These are phyloP conservation scores for Odontocerum albicorne DNA, from an alignment of 2,888 invertebrate species.

Conservation along the genomic window DNA sequence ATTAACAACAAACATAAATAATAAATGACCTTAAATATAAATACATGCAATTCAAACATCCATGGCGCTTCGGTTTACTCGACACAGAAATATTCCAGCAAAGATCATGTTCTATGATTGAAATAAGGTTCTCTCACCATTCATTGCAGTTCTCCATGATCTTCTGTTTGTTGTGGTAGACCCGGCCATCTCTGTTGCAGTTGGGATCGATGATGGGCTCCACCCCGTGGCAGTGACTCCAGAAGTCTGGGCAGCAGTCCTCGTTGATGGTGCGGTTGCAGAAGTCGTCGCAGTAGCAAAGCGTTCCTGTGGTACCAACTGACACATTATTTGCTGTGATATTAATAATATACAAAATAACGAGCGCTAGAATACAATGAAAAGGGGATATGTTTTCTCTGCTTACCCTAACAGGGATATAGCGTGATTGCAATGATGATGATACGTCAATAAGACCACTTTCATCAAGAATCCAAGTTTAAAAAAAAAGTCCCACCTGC, in stretches of 20 bases:
- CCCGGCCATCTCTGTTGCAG: constrained; percentile 58
- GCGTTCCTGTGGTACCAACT: constrained; percentile 60
- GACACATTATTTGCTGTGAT: constrained; percentile 5
- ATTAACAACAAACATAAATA: not conserved
- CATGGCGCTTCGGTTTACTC: too few relatives aligned
- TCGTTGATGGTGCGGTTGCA: constrained; percentile 73
- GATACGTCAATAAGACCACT: too few relatives aligned
- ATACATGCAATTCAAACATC: constrained; percentile 1
- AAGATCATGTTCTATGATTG: not conserved
- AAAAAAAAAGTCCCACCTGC: not conserved
- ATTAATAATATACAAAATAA: constrained; percentile 4
- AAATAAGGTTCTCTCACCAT: constrained; percentile 59
- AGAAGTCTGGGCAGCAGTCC: constrained; percentile 95
- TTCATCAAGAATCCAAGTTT: not conserved
- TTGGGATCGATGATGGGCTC: constrained; percentile 40
- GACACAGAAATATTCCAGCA: too few relatives aligned
- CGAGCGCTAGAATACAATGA: too few relatives aligned
- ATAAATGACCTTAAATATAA: not conserved
- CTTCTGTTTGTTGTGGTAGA: constrained; percentile 55
- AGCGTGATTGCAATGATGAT: too few relatives aligned
- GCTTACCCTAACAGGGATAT: too few relatives aligned
- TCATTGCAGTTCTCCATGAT: constrained; percentile 70
- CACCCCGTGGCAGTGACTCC: constrained; percentile 66
- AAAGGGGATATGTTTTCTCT: too few relatives aligned
- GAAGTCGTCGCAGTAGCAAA: constrained; percentile 95